Evolutionary conservation across 2,888 invertebrate genomes (phyloP), one percentile per base, ranked within the genome.

Genomic region (Caenorhabditis virilis): DNA sequence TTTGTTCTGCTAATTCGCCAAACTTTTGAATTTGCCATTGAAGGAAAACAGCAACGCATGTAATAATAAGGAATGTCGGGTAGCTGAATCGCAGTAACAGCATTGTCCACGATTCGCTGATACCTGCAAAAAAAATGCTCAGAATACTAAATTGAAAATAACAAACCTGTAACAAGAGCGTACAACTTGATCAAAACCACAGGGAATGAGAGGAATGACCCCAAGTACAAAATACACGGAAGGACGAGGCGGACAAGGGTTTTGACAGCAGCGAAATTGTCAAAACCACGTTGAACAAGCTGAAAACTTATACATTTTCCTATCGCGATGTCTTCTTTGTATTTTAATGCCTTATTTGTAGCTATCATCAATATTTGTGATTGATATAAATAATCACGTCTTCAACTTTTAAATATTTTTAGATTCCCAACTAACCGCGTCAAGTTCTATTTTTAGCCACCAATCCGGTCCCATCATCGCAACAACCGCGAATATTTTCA

Each of bases 381-480:
- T n/a, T n/a, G n/a, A n/a, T n/a, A n/a, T n/a, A n/a, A n/a, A n/a
- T n/a, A n/a, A n/a, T n/a, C n/a, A n/a, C n/a, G n/a, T n/a, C n/a
- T n/a, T n/a, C n/a, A n/a, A n/a, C n/a, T n/a, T n/a, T n/a, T n/a
- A n/a, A n/a, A n/a, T n/a, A n/a, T n/a, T n/a, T n/a, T n/a, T n/a
- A n/a, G n/a, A n/a, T n/a, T n/a, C n/a, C n/a, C n/a, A n/a, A n/a
- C n/a, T n/a, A n/a, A 93, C 91, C 78, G 85, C 74, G 27, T 78
- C 70, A 22, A 58, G 56, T 0, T 93, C 92, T 2, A 91, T 88
- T 53, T 93, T 90, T 79, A 98, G 86, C 91, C 95, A 94, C 86
- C 95, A 95, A 7, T 95, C 95, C 2, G 88, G 88, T 0, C 95
- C 95, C 94, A 97, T 95, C 89, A 97, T 91, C 0, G 93, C 93